These are phyloP conservation scores for Ophion costatus DNA, from an alignment of 2,888 invertebrate species.

Conservation along the genomic window DNA sequence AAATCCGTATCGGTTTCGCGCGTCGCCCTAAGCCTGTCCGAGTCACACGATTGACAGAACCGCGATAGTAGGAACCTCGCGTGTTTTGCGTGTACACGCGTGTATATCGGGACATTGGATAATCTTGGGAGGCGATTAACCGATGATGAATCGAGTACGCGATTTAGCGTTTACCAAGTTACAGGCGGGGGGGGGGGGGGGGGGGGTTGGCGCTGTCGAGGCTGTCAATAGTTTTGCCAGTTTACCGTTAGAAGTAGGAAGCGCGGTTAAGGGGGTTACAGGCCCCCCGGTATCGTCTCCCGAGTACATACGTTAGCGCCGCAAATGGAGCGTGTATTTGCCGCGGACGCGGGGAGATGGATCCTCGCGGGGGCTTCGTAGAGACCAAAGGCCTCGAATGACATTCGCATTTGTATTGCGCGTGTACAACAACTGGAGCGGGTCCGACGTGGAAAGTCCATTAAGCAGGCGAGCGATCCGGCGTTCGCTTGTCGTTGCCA, in stretches of 20 bases:
- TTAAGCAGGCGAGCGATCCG: slow-evolving; percentile 55
- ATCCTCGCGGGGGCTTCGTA: no score
- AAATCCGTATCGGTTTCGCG: neutral
- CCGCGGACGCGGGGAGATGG: no score
- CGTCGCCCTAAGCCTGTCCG: no score
- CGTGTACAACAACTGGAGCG: slow-evolving; percentile 43
- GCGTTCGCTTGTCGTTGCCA: slow-evolving; percentile 49
- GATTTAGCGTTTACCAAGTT: slow-evolving; percentile 24
- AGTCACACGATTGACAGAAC: no score
- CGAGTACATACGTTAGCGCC: neutral
- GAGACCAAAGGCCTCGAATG: slow-evolving; percentile 52
- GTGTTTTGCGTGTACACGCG: neutral
- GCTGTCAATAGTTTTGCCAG: slow-evolving; percentile 7
- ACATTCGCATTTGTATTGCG: slow-evolving; percentile 59
- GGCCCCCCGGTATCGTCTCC: no score
- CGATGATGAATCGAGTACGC: slow-evolving; percentile 30
- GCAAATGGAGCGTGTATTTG: neutral
- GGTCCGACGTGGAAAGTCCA: slow-evolving; percentile 62
- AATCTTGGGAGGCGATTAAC: slow-evolving; percentile 6
- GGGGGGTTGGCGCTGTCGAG: no score
- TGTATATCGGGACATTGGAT: neutral
- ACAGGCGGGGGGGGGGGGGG: neutral
- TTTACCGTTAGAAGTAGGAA: neutral
- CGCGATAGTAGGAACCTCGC: neutral
- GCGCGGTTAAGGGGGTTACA: neutral